Percentiles rank a stretch among this genome's conserved stretches.
These are phyloP conservation scores for Cyanoliseus patagonus DNA, from an alignment of 2,113 vertebrate genomes.

Conservation along the genomic window DNA sequence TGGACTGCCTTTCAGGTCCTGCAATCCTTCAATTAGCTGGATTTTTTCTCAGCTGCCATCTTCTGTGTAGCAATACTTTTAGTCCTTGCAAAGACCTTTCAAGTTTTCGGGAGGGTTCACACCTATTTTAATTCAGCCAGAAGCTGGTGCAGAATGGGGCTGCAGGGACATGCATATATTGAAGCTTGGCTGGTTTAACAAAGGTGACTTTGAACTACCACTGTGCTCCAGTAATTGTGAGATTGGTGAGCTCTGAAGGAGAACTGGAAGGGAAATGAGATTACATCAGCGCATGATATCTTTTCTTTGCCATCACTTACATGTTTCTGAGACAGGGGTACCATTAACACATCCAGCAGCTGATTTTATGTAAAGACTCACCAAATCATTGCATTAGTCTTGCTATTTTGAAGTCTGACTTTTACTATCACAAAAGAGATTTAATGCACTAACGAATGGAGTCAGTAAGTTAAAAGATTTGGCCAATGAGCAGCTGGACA, in stretches of 20 bases:
- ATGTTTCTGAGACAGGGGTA: neutral
- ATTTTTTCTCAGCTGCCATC: neutral
- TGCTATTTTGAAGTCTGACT: conserved; percentile 12
- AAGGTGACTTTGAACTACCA: conserved; percentile 38
- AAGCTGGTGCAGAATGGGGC: neutral
- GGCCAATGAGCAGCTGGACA: neutral
- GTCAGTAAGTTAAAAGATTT: neutral
- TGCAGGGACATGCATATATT: neutral
- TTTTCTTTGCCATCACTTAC: neutral
- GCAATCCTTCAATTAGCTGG: neutral
- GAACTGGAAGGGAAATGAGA: neutral
- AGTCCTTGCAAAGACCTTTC: conserved; percentile 27
- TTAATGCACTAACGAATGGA: neutral
- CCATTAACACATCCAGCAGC: neutral
- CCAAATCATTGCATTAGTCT: neutral
- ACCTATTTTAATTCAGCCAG: neutral
- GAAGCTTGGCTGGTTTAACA: neutral
- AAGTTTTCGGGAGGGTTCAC: neutral
- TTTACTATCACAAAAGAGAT: neutral
- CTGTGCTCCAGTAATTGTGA: neutral
- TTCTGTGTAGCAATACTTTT: neutral
- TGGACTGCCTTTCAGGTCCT: neutral
- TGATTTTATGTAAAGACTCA: neutral
- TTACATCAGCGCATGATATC: neutral
- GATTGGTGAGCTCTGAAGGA: neutral